Evolutionary conservation across 2,113 vertebrate genomes (phyloP).

Genomic region (Chloebia gouldiae): DNA sequence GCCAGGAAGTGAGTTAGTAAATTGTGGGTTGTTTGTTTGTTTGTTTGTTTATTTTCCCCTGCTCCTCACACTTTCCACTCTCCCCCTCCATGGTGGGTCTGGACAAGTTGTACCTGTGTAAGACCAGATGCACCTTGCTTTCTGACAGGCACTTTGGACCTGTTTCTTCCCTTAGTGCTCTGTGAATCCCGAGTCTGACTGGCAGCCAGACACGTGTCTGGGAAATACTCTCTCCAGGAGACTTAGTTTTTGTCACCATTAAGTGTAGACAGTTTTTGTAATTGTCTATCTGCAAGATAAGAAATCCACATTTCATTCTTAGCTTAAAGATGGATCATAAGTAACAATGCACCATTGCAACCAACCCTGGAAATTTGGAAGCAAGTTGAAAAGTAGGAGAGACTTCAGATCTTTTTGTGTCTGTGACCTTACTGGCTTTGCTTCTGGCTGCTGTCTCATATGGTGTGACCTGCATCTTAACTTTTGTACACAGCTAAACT

Average conservation of each 20-base stretch:
- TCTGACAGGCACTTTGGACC: not conserved
- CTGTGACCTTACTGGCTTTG: not conserved
- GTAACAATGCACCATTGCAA: not conserved
- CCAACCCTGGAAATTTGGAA: not conserved
- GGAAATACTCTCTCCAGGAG: not conserved
- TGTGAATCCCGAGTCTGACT: not conserved
- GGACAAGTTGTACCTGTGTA: not conserved
- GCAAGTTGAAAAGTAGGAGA: not conserved
- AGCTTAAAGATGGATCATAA: not conserved
- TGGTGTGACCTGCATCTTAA: not conserved
- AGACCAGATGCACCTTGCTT: not conserved
- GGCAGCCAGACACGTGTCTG: rapidly evolving
- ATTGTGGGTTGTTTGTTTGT: not conserved
- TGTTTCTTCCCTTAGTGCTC: not conserved
- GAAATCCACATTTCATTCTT: not conserved
- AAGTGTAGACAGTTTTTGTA: not conserved
- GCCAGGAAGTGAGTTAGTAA: not conserved
- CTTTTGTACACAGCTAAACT: not conserved
- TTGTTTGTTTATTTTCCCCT: rapidly evolving
- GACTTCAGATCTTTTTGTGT: not conserved
- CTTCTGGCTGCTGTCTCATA: not conserved
- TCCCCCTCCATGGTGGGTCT: rapidly evolving
- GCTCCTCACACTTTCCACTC: not conserved
- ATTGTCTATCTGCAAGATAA: not conserved
- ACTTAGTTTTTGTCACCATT: not conserved